Percentiles rank a stretch among this genome's conserved stretches.
These are phyloP conservation scores for Cloeon dipterum DNA, from an alignment of 2,888 invertebrate genomes.

Conservation along the genomic window DNA sequence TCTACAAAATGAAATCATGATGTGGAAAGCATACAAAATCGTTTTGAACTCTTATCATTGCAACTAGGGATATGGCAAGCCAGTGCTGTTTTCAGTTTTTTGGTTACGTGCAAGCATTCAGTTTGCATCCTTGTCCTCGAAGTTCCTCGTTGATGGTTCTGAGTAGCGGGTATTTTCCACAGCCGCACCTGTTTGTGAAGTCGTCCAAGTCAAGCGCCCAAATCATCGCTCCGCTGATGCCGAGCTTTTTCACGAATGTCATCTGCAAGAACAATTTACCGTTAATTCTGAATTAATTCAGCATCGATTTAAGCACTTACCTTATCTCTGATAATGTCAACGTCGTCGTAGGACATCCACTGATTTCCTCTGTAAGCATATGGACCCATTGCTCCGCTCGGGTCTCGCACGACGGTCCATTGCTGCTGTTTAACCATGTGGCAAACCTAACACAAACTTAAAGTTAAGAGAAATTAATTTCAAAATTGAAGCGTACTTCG, in stretches of 20 bases:
- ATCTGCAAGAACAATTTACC: background rate
- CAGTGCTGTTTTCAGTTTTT: too few relatives aligned
- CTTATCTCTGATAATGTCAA: slow-evolving; percentile 52
- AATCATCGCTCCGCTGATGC: slow-evolving; percentile 15
- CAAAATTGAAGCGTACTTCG: slow-evolving; percentile 26
- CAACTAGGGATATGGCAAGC: too few relatives aligned
- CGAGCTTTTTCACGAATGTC: slow-evolving; percentile 11
- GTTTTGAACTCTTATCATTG: too few relatives aligned
- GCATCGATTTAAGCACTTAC: too few relatives aligned
- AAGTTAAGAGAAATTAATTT: slow-evolving; percentile 3
- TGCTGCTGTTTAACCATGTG: slow-evolving; percentile 51
- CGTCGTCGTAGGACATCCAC: slow-evolving; percentile 81
- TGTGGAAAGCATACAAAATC: too few relatives aligned
- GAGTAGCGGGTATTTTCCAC: slow-evolving; percentile 41
- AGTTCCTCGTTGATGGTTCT: slow-evolving; percentile 35
- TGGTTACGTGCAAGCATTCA: background rate
- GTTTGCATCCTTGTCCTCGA: slow-evolving; percentile 14
- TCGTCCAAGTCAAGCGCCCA: slow-evolving; percentile 15
- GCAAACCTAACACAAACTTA: slow-evolving; percentile 35
- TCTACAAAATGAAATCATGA: too few relatives aligned
- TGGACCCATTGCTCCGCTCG: slow-evolving; percentile 58
- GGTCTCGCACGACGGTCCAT: slow-evolving; percentile 62
- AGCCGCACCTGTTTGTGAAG: slow-evolving; percentile 31
- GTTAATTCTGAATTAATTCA: background rate
- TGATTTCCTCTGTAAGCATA: slow-evolving; percentile 70